phyloP scores from a whole-genome alignment of 2,113 vertebrate species.

The Pelecanoides urinatrix region DNA sequence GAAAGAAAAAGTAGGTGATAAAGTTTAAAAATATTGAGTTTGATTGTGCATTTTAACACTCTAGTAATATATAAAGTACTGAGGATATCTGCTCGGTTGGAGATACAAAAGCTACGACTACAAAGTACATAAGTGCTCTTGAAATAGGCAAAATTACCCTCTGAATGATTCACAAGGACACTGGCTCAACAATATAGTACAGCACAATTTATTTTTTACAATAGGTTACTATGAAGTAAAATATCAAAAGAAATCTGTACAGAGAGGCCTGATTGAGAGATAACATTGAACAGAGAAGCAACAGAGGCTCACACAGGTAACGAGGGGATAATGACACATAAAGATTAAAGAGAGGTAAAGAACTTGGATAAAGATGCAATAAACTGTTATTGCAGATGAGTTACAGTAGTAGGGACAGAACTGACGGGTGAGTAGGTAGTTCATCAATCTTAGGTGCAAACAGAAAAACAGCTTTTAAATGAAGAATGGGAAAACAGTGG shows the following conservation, averaged over 20 bases:
- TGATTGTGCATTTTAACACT: neutral
- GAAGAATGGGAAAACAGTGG: neutral
- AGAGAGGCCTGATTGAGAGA: neutral
- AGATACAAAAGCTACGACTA: neutral
- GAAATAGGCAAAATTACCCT: neutral
- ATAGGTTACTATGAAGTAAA: neutral
- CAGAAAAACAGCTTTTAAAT: neutral
- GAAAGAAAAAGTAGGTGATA: neutral
- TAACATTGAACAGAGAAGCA: neutral
- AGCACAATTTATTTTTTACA: neutral
- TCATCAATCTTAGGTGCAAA: neutral
- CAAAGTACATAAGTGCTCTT: neutral
- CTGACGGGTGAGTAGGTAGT: neutral
- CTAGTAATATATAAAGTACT: neutral
- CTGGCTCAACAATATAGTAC: neutral
- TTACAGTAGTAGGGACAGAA: neutral
- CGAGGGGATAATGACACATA: neutral
- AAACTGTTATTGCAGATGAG: neutral
- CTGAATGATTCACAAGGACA: neutral
- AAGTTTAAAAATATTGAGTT: neutral
- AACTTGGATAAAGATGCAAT: neutral
- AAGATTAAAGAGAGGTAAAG: neutral
- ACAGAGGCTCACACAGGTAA: neutral
- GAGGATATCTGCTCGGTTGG: neutral
- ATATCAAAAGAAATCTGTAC: neutral